Evolutionary conservation across 2,113 vertebrate species (phyloP), one percentile per base, ranked within the genome.

Genomic region (Pristiophorus japonicus): DNA sequence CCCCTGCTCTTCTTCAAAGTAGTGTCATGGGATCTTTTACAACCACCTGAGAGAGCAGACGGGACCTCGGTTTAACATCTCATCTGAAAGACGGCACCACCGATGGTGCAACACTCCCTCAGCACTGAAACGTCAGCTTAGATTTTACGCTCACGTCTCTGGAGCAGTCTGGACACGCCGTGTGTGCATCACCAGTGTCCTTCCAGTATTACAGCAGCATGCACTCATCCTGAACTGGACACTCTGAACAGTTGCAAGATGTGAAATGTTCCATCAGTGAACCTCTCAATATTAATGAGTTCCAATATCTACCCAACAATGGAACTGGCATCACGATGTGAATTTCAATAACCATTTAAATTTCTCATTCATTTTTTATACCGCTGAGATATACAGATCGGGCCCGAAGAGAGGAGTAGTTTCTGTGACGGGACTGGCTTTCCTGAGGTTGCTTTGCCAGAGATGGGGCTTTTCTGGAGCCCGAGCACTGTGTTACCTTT

Each of bases 301-400:
- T 88, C 85, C 85, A 88, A 55, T 88, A 55, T 12, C 51, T 88
- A 88, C 3, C 85, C 85, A 88, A 27, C 47, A 88, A 30, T 88
- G 11, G 59, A 88, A 88, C 12, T 88, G 85, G 51, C 45, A 51
- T 73, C 51, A 88, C 27, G 85, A 16, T 47, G 85, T 88, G 85
- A 88, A 55, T 88, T 88, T 88, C 85, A 88, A 88, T 55, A 55
- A 88, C 51, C 85, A 88, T 88, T 51, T 55, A 30, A 55, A 88
- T 88, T 55, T 59, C 47, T 88, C 47, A 88, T 55, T 88, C 27
- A 55, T 88, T 88, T 88, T 85, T 88, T 34, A 88, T 55, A 27
- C 3, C 3, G 18, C 42, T 47, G 85, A 24, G 27, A 88, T 88
- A 88, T 51, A 88, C 12, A 11, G 47, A 34, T 88, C 51, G 10